Conservation (phyloP, 2,797 vertebrate genomes). For the Geotrypetes seraphini region DNA sequence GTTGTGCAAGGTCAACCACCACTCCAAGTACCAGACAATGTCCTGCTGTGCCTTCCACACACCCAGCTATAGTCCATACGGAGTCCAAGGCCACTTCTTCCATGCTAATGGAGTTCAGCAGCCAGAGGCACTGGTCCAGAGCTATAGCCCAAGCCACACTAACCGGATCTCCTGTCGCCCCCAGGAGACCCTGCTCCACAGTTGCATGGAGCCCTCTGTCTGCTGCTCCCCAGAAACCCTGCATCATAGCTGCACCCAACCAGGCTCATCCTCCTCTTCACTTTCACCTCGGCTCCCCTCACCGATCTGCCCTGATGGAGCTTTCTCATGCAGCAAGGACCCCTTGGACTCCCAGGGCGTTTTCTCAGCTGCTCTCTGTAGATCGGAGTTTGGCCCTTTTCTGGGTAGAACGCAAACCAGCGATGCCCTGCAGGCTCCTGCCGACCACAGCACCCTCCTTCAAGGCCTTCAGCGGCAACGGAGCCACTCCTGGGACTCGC, state of each 20-base stretch:
- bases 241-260: constrained; percentile 43
- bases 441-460: neutral
- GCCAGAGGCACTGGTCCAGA: constrained; percentile 22
- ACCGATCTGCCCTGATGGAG: too few relatives aligned
- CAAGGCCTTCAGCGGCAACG: constrained; percentile 20
- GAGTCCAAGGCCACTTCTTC: constrained; percentile 71
- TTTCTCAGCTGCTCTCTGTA: too few relatives aligned
- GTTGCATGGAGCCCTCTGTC: too few relatives aligned
- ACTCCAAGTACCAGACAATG: constrained; percentile 74
- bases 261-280: constrained; percentile 46
- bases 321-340: neutral
- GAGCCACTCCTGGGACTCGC: constrained; percentile 67
- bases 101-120: constrained; percentile 62
- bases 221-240: constrained; percentile 29
- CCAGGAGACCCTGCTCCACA: too few relatives aligned
- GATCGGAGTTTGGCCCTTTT: too few relatives aligned
- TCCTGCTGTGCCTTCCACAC: constrained; percentile 71
- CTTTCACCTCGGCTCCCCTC: constrained; percentile 29
- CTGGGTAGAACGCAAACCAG: too few relatives aligned
- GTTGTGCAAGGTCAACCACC: constrained; percentile 56
- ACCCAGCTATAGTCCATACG: constrained; percentile 69
- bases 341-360: neutral
- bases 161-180: constrained; percentile 24
- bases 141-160: constrained; percentile 65
- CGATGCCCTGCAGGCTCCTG: neutral